These are phyloP conservation scores for Eledona agricola DNA, from an alignment of 2,888 invertebrate species.

Conservation along the genomic window DNA sequence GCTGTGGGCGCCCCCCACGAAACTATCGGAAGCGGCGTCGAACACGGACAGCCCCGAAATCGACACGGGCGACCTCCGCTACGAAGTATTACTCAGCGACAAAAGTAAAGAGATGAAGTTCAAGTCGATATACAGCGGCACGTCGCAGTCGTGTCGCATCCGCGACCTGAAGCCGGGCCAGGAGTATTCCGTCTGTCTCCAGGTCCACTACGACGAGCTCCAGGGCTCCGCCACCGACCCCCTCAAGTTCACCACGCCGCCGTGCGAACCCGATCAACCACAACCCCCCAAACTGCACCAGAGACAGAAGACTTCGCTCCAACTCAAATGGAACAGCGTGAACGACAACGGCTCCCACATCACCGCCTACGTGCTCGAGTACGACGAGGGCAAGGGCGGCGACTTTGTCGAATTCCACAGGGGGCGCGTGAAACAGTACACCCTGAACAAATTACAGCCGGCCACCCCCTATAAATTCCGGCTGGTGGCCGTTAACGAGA, in stretches of 20 bases:
- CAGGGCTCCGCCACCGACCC: slow-evolving; percentile 81
- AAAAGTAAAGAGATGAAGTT: slow-evolving; percentile 82
- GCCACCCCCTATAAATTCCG: slow-evolving; percentile 85
- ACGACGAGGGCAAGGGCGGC: slow-evolving; percentile 74
- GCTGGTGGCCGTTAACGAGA: slow-evolving; percentile 82
- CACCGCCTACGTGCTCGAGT: slow-evolving; percentile 79
- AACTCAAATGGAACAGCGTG: slow-evolving; percentile 76
- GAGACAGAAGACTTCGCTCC: slow-evolving; percentile 75
- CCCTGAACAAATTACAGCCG: slow-evolving; percentile 77
- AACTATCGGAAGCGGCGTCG: slow-evolving; percentile 61
- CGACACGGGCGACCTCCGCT: slow-evolving; percentile 73
- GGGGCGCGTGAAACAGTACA: slow-evolving; percentile 79
- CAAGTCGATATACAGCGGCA: slow-evolving; percentile 83
- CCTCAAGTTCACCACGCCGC: slow-evolving; percentile 80
- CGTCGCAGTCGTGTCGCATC: slow-evolving; percentile 79
- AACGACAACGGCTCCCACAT: slow-evolving; percentile 84
- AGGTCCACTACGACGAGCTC: slow-evolving; percentile 76
- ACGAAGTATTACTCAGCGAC: slow-evolving; percentile 83
- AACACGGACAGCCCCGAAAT: slow-evolving; percentile 65
- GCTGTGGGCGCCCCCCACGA: slow-evolving; percentile 77
- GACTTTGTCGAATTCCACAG: slow-evolving; percentile 77
- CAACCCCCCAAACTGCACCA: slow-evolving; percentile 76
- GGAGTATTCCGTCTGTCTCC: slow-evolving; percentile 84
- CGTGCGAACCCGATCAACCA: slow-evolving; percentile 82
- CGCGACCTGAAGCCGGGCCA: slow-evolving; percentile 88